Evolutionary conservation across 1,140 invertebrate species (phyloP).

Genomic region (Drosophila leontia): DNA sequence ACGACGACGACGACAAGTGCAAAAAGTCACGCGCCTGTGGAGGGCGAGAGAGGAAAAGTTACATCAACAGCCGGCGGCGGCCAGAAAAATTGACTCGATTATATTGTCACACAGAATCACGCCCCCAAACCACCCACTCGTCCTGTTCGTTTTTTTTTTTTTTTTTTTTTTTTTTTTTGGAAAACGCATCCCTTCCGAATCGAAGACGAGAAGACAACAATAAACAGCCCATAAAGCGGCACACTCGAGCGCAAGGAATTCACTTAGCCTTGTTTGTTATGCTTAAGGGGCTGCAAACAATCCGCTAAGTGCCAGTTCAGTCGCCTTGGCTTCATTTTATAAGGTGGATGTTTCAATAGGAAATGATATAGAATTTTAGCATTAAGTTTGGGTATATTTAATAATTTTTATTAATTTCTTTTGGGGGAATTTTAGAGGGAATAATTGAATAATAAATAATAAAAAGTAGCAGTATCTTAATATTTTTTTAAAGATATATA

Average conservation of each 20-base stretch:
- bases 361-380: not conserved
- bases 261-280: conserved; percentile 85
- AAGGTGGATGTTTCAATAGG: not conserved
- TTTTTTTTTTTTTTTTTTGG: not conserved
- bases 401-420: not conserved
- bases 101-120: conserved; percentile 65
- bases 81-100: conserved; percentile 83
- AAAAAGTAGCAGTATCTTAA: no score
- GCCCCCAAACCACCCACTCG: conserved; percentile 18
- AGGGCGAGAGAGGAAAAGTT: conserved; percentile 63
- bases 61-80: conserved; percentile 73
- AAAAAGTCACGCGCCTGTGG: conserved; percentile 81
- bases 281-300: conserved; percentile 84
- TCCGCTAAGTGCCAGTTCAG: conserved; percentile 73
- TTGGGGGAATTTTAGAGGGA: not conserved
- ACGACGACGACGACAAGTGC: conserved; percentile 63
- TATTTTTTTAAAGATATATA: no score
- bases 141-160: not conserved
- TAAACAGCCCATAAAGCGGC: conserved; percentile 82
- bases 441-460: no score
- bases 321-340: not conserved
- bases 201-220: conserved; percentile 67
- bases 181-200: conserved; percentile 30
- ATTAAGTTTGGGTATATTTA: no score
- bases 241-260: conserved; percentile 82